phyloP scores from a whole-genome alignment of 2,888 invertebrate species.

The Seira ritae region DNA sequence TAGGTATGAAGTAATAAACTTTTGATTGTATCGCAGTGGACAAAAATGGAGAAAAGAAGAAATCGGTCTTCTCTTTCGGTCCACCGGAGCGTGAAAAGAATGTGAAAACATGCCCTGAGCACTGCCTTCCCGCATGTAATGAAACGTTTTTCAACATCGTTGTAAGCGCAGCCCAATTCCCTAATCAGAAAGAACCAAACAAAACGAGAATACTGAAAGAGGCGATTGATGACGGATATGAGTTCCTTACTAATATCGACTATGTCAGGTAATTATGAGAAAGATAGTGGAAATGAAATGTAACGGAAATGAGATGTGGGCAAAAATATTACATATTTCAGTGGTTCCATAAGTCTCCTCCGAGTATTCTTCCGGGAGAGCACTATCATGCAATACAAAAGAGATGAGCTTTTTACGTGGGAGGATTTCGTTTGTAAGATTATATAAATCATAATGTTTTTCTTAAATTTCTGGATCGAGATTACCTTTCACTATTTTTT shows the following conservation, averaged over 20 bases:
- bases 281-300: too few species aligned
- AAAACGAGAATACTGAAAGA: slow-evolving; percentile 63
- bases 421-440: slow-evolving; percentile 71
- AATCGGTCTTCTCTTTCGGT: slow-evolving; percentile 66
- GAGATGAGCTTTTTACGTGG: slow-evolving; percentile 72
- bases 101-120: slow-evolving; percentile 59
- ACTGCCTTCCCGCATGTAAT: slow-evolving; percentile 70
- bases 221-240: slow-evolving; percentile 54
- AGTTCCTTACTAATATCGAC: slow-evolving; percentile 45
- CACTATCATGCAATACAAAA: slow-evolving; percentile 71
- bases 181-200: slow-evolving; percentile 65
- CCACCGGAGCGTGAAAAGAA: slow-evolving; percentile 41
- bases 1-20: too few species aligned
- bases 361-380: slow-evolving; percentile 70
- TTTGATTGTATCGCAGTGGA: slow-evolving; percentile 33
- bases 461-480: too few species aligned
- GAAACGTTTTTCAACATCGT: slow-evolving; percentile 70
- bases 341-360: slow-evolving; percentile 70
- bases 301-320: too few species aligned
- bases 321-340: too few species aligned
- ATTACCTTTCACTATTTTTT: slow-evolving; percentile 21
- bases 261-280: too few species aligned
- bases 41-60: slow-evolving; percentile 31
- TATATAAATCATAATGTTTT: not conserved
- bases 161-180: slow-evolving; percentile 64